A percentile compares a stretch with the other conserved stretches of the same genome.
These are phyloP conservation scores for Mionectes olivaceus DNA, from an alignment of 2,797 vertebrate genomes.

Conservation along the genomic window DNA sequence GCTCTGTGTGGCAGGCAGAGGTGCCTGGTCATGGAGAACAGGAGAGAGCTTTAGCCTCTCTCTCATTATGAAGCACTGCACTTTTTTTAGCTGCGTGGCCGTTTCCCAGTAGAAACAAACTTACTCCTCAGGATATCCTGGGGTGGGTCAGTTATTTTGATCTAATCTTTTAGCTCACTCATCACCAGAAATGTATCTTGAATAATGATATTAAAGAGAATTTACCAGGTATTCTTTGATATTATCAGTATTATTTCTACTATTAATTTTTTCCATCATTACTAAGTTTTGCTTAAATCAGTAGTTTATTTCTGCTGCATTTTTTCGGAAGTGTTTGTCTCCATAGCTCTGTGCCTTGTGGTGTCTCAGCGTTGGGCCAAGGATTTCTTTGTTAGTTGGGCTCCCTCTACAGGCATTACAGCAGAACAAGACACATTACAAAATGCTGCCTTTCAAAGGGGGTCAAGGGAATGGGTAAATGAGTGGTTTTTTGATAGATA, in stretches of 20 bases:
- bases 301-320: not conserved
- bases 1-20: not conserved
- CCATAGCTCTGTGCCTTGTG: accelerated
- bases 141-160: not conserved
- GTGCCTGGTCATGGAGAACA: not conserved
- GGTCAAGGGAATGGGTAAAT: not conserved
- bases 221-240: not conserved
- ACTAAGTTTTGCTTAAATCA: not conserved
- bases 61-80: not conserved
- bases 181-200: not conserved
- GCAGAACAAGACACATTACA: not conserved
- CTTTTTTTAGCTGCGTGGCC: not conserved
- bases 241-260: not conserved
- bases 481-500: not conserved
- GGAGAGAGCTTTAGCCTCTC: not conserved
- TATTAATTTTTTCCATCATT: not conserved
- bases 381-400: not conserved
- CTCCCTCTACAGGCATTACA: conserved; percentile 57
- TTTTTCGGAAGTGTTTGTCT: not conserved
- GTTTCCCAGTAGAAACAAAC: not conserved
- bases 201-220: not conserved
- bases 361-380: not conserved
- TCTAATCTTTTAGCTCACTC: not conserved
- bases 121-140: not conserved
- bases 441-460: not conserved